A percentile compares a stretch with the other conserved stretches of the same genome.
These are phyloP conservation scores for Forficula auricularia DNA, from an alignment of 1,140 invertebrate species.

Conservation along the genomic window DNA sequence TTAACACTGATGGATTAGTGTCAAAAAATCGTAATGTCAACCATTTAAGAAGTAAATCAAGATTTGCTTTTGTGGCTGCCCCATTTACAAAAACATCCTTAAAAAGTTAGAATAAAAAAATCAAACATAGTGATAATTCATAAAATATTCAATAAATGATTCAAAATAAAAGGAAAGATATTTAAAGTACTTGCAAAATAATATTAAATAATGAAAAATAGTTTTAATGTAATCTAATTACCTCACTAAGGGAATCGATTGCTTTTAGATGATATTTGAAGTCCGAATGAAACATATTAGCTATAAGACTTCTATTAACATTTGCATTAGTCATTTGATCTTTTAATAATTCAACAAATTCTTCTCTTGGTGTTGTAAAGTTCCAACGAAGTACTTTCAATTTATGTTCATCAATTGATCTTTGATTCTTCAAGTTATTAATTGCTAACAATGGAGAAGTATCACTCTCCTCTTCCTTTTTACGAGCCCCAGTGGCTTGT, in stretches of 20 bases:
- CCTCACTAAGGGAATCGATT: constrained; percentile 72
- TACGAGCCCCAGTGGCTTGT: constrained; percentile 32
- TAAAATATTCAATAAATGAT: background rate
- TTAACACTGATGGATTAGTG: constrained; percentile 90
- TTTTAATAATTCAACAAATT: constrained; percentile 81
- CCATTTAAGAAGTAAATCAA: constrained; percentile 94
- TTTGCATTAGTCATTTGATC: constrained; percentile 79
- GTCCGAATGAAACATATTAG: constrained; percentile 87
- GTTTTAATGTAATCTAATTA: constrained; percentile 17
- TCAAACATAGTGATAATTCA: background rate
- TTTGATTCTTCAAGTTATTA: constrained; percentile 77
- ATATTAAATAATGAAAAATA: constrained; percentile 1
- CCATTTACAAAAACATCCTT: constrained; percentile 55
- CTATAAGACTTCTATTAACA: constrained; percentile 68
- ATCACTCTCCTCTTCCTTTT: constrained; percentile 77
- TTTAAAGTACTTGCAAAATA: background rate
- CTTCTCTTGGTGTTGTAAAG: constrained; percentile 78
- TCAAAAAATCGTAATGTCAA: constrained; percentile 90
- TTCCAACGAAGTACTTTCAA: constrained; percentile 82
- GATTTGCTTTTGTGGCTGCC: constrained; percentile 67
- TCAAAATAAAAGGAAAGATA: background rate
- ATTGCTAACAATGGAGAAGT: constrained; percentile 60
- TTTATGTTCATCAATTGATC: constrained; percentile 81
- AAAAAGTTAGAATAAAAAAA: constrained; percentile 16
- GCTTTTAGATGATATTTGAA: constrained; percentile 94